phyloP scores from a whole-genome alignment of 2,888 invertebrate species.

The Busseola fusca region DNA sequence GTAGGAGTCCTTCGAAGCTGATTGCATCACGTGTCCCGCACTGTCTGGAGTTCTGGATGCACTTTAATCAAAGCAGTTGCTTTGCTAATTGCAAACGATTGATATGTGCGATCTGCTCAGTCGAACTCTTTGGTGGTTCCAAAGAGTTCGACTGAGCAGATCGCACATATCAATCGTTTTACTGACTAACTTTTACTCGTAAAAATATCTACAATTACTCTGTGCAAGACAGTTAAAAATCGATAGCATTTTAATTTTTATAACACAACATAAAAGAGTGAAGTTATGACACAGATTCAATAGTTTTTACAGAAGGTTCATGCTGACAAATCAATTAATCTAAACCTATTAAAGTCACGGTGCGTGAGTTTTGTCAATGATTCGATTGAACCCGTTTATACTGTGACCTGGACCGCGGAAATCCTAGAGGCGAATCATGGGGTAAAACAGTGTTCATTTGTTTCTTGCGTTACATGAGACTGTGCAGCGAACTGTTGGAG shows the following conservation, averaged over 20 bases:
- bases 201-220: background rate
- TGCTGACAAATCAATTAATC: background rate
- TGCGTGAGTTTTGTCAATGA: background rate
- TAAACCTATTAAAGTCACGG: background rate
- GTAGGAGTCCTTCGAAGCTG: too few relatives aligned
- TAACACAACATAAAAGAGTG: conserved; percentile 19
- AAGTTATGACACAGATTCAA: background rate
- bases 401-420: too few relatives aligned
- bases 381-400: too few relatives aligned
- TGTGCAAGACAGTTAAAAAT: conserved; percentile 13
- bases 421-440: too few relatives aligned
- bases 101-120: too few relatives aligned
- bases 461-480: background rate
- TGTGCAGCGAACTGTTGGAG: too few relatives aligned
- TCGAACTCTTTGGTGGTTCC: too few relatives aligned
- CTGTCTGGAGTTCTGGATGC: too few relatives aligned
- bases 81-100: too few relatives aligned
- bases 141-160: background rate
- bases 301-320: conserved; percentile 22
- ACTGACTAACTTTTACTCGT: background rate
- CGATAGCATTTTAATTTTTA: conserved; percentile 37
- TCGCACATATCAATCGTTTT: background rate
- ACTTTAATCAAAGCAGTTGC: too few relatives aligned
- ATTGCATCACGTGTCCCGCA: too few relatives aligned
- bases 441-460: background rate